Percentiles rank a stretch among this genome's conserved stretches.
These are phyloP conservation scores for Drosophila peninsularis DNA, from an alignment of 2,888 invertebrate species.

Conservation along the genomic window DNA sequence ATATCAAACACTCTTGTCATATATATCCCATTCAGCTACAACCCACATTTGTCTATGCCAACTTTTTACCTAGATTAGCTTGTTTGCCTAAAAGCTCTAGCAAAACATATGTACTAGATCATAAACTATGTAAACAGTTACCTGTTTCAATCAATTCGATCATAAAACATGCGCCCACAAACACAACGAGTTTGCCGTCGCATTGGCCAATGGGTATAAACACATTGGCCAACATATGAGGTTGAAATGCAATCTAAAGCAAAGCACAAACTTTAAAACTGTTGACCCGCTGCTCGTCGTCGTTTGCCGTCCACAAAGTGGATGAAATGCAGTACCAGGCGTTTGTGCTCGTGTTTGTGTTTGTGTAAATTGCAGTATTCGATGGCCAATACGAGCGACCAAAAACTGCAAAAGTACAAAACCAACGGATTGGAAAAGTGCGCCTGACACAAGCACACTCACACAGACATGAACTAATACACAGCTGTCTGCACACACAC, in stretches of 20 bases:
- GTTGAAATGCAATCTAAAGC: conserved; percentile 87
- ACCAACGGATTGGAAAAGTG: conserved; percentile 92
- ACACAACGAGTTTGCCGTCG: conserved; percentile 2
- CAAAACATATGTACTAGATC: conserved; percentile 2
- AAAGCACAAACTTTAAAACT: conserved; percentile 47
- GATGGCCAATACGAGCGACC: conserved; percentile 92
- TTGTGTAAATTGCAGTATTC: conserved; percentile 94
- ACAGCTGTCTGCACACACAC: conserved; percentile 86
- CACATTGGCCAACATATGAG: conserved; percentile 92
- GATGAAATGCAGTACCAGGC: conserved; percentile 91
- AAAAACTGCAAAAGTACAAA: conserved; percentile 93
- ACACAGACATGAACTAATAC: conserved; percentile 53
- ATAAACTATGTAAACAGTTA: conserved; percentile 23
- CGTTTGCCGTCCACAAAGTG: conserved; percentile 88
- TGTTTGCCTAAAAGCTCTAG: not conserved
- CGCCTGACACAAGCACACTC: conserved; percentile 87
- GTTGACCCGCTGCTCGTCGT: conserved; percentile 38
- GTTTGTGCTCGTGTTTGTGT: conserved; percentile 55
- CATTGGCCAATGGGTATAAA: conserved; percentile 85
- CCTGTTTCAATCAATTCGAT: conserved; percentile 24
- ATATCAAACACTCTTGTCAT: not conserved
- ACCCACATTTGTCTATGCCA: not conserved
- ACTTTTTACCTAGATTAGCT: not conserved
- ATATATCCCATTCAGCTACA: not conserved
- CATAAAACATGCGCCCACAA: conserved; percentile 19